A percentile compares a stretch with the other conserved stretches of the same genome.
Evolutionary conservation across 2,888 invertebrate species (phyloP).

Genomic region (Orchesella flavescens): DNA sequence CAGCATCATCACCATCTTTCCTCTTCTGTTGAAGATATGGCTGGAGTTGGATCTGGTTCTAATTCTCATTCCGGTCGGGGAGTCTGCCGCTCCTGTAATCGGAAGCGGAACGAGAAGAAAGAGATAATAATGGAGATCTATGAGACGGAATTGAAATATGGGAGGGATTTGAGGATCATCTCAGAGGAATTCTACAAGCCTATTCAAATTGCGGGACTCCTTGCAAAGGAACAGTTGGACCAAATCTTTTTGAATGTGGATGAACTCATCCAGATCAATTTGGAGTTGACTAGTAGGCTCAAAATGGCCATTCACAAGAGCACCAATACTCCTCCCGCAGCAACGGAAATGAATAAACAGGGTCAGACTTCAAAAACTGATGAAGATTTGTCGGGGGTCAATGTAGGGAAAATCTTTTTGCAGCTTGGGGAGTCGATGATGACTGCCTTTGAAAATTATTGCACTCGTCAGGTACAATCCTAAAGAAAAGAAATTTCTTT

Average conservation of each 20-base stretch:
- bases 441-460: slow-evolving; percentile 95
- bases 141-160: slow-evolving; percentile 96
- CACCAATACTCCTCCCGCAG: too few relatives aligned
- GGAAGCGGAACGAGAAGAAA: slow-evolving; percentile 90
- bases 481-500: too few relatives aligned
- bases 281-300: slow-evolving; percentile 81
- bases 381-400: slow-evolving; percentile 88
- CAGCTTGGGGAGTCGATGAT: slow-evolving; percentile 91
- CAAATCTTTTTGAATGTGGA: slow-evolving; percentile 95
- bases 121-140: slow-evolving; percentile 96
- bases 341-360: background rate
- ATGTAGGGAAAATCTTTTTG: slow-evolving; percentile 91
- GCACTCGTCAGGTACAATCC: slow-evolving; percentile 84
- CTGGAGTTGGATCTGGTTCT: background rate
- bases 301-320: slow-evolving; percentile 87
- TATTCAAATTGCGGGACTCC: slow-evolving; percentile 91
- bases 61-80: background rate
- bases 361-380: too few relatives aligned
- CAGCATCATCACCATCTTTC: background rate
- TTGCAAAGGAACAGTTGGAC: slow-evolving; percentile 91
- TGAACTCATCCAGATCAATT: slow-evolving; percentile 89
- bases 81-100: slow-evolving; percentile 87
- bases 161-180: slow-evolving; percentile 92
- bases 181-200: slow-evolving; percentile 94
- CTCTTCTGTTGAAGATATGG: background rate